Conservation (phyloP, 2,888 invertebrate species). For the Boloria selene region DNA sequence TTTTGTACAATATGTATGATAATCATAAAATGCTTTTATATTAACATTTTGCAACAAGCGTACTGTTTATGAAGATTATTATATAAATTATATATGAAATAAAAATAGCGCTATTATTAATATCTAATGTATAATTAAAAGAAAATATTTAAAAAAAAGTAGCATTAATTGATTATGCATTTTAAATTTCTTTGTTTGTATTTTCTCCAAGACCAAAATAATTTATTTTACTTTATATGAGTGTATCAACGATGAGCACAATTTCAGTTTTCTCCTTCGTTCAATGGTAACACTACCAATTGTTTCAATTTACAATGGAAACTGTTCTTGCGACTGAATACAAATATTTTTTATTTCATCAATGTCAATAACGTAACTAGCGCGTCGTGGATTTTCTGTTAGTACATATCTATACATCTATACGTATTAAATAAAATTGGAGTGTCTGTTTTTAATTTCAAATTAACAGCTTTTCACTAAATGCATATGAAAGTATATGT, state of each 20-base stretch:
- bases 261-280: constrained; percentile 41
- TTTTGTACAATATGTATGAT: constrained; percentile 12
- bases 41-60: neutral
- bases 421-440: too few relatives aligned
- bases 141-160: too few relatives aligned
- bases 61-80: neutral
- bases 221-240: constrained; percentile 14
- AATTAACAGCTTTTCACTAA: too few relatives aligned
- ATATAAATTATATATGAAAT: neutral
- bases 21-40: neutral
- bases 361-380: constrained; percentile 11
- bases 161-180: too few relatives aligned
- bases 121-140: too few relatives aligned
- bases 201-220: constrained; percentile 4
- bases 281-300: constrained; percentile 44
- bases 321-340: constrained; percentile 30
- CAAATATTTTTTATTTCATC: constrained; percentile 9
- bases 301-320: constrained; percentile 52
- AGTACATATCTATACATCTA: too few relatives aligned
- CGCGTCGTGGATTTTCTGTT: too few relatives aligned
- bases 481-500: too few relatives aligned
- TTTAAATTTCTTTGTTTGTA: too few relatives aligned
- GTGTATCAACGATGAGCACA: constrained; percentile 37
- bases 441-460: too few relatives aligned
- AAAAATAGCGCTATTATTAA: too few relatives aligned